Percentiles rank a stretch among this genome's conserved stretches.
Conservation (phyloP, 2,888 invertebrate species). For the Schrankia costaestrigalis region DNA sequence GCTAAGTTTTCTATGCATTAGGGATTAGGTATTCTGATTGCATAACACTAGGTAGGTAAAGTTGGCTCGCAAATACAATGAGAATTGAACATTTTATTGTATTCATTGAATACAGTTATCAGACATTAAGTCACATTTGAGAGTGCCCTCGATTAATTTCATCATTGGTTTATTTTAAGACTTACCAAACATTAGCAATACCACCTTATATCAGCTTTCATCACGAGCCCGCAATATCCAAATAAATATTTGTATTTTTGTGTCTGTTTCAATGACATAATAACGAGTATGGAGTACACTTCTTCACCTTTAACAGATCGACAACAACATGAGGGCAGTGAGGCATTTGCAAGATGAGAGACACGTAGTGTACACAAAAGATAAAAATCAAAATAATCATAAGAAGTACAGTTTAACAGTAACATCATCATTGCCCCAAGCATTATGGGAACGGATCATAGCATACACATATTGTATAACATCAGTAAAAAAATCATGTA, state of each 20-base stretch:
- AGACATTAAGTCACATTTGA: conserved; percentile 25
- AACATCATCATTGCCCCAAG: not conserved
- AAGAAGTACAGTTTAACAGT: conserved; percentile 11
- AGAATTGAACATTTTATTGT: no score
- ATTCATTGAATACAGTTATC: no score
- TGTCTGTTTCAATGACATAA: conserved; percentile 38
- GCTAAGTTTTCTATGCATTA: no score
- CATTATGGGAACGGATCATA: conserved; percentile 1
- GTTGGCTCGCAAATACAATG: no score
- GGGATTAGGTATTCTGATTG: no score
- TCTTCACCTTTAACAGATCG: conserved; percentile 75
- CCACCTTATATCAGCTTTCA: conserved; percentile 37
- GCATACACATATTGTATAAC: conserved; percentile 10
- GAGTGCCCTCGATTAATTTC: conserved; percentile 19
- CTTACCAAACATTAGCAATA: conserved; percentile 46
- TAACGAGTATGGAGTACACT: conserved; percentile 40
- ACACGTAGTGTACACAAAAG: conserved; percentile 42
- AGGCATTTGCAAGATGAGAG: conserved; percentile 56
- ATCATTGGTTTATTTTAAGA: conserved; percentile 27
- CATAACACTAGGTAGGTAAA: no score
- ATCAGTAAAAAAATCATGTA: conserved; percentile 27
- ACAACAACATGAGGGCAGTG: conserved; percentile 61
- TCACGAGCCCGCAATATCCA: conserved; percentile 33
- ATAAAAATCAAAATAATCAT: conserved; percentile 36
- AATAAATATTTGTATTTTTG: conserved; percentile 37